A percentile compares a stretch with the other conserved stretches of the same genome.
Evolutionary conservation across 2,888 invertebrate species (phyloP).

Genomic region (Macrophya annulata): DNA sequence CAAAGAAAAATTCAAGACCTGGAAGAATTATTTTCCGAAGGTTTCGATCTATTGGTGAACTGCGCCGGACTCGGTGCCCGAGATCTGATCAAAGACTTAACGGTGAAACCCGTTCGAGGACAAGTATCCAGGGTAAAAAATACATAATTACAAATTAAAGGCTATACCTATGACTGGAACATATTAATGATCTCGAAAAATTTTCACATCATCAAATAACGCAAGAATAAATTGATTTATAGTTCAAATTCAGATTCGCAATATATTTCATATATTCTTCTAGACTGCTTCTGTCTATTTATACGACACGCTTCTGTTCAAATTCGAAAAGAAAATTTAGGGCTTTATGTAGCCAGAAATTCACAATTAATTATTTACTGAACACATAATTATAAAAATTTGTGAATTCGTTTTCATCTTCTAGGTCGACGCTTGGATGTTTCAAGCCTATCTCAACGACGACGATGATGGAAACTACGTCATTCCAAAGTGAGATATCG

Average conservation of each 20-base stretch:
- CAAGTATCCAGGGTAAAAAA: constrained; percentile 85
- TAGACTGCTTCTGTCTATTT: not conserved
- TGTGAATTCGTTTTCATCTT: not conserved
- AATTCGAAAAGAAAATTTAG: not conserved
- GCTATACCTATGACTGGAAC: not conserved
- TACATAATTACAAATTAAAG: not conserved
- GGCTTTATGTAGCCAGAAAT: not conserved
- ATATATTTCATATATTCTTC: not conserved
- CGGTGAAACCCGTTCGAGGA: constrained; percentile 86
- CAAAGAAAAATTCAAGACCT: constrained; percentile 81
- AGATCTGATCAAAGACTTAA: constrained; percentile 83
- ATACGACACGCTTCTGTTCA: not conserved
- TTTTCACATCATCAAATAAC: not conserved
- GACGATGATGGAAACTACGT: constrained; percentile 85
- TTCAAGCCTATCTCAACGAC: constrained; percentile 83
- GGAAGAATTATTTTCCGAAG: constrained; percentile 78
- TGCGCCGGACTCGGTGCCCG: constrained; percentile 88
- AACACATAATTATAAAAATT: constrained; percentile 2
- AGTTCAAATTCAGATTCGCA: too few relatives aligned
- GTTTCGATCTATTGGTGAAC: constrained; percentile 88
- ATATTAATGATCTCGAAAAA: not conserved
- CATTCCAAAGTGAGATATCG: constrained; percentile 87
- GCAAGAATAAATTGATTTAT: constrained; percentile 2
- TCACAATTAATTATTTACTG: constrained; percentile 47
- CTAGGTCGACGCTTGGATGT: constrained; percentile 87